Evolutionary conservation across 2,797 vertebrate genomes (phyloP).

Genomic region (Lycodopsis pacificus): DNA sequence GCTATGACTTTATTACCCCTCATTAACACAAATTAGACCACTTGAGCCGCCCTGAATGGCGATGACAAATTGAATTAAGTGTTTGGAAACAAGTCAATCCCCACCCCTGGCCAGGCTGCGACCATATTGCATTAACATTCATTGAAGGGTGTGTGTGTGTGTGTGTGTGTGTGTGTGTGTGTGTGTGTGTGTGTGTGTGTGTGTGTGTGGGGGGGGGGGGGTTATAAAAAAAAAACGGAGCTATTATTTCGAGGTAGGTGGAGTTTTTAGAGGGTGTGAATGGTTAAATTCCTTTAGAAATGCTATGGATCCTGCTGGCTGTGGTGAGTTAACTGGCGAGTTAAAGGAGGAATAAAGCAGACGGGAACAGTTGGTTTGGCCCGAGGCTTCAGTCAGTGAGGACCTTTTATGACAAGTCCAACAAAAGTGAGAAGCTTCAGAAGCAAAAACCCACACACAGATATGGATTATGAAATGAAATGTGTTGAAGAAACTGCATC

Average conservation of each 20-base stretch:
- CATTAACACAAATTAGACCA: slow-evolving; percentile 91
- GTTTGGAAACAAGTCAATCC: slow-evolving; percentile 86
- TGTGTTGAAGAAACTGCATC: background rate
- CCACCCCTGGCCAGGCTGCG: slow-evolving; percentile 79
- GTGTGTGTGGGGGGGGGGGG: slow-evolving; percentile 32
- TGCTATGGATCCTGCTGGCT: slow-evolving; percentile 46
- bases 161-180: slow-evolving; percentile 35
- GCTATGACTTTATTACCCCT: slow-evolving; percentile 90
- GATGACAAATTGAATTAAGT: slow-evolving; percentile 90
- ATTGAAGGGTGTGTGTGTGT: slow-evolving; percentile 65
- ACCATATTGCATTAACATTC: slow-evolving; percentile 86
- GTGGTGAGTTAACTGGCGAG: slow-evolving; percentile 64
- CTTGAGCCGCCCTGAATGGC: slow-evolving; percentile 84
- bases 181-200: slow-evolving; percentile 36
- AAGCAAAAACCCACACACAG: background rate
- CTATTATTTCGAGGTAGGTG: slow-evolving; percentile 72
- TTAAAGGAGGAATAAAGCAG: slow-evolving; percentile 52
- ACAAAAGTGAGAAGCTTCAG: background rate
- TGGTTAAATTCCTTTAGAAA: slow-evolving; percentile 78
- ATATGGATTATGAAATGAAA: background rate
- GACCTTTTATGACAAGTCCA: slow-evolving; percentile 27
- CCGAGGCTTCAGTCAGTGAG: slow-evolving; percentile 8
- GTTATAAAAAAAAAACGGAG: slow-evolving; percentile 61
- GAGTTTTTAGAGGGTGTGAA: slow-evolving; percentile 68
- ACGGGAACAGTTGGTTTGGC: slow-evolving; percentile 55